Conservation (phyloP, 2,888 invertebrate species). For the Ceraclea dissimilis region DNA sequence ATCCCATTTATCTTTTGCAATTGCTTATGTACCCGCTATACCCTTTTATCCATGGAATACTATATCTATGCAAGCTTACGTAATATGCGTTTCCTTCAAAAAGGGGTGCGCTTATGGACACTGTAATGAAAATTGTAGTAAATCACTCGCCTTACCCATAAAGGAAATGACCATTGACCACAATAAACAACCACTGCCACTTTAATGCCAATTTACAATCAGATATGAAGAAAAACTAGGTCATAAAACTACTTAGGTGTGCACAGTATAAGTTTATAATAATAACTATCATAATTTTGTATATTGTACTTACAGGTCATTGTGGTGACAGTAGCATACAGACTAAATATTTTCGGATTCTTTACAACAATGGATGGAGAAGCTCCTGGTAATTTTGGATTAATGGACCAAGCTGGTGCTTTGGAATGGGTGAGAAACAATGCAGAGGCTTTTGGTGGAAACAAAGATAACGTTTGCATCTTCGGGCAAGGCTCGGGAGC, state of each 20-base stretch:
- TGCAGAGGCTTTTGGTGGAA: conserved; percentile 67
- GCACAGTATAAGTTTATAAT: no score
- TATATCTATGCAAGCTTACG: no score
- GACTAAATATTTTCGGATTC: conserved; percentile 78
- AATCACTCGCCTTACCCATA: background rate
- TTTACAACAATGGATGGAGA: conserved; percentile 71
- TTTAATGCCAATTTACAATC: conserved; percentile 21
- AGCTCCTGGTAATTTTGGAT: conserved; percentile 71
- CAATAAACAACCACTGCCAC: conserved; percentile 8
- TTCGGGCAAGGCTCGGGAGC: conserved; percentile 78
- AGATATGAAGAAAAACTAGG: conserved; percentile 14
- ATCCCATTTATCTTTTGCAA: no score
- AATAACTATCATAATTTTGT: no score
- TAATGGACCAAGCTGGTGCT: conserved; percentile 75
- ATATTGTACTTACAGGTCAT: conserved; percentile 49
- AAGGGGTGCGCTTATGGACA: background rate
- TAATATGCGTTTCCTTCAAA: background rate
- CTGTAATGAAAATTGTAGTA: background rate
- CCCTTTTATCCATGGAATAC: no score
- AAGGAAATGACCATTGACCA: conserved; percentile 20
- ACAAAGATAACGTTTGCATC: conserved; percentile 65
- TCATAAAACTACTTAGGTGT: background rate
- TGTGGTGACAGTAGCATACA: conserved; percentile 71
- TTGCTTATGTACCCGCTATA: no score
- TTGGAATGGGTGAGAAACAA: conserved; percentile 71